Conservation (phyloP, 2,888 invertebrate genomes). For the Andrena dorsata region DNA sequence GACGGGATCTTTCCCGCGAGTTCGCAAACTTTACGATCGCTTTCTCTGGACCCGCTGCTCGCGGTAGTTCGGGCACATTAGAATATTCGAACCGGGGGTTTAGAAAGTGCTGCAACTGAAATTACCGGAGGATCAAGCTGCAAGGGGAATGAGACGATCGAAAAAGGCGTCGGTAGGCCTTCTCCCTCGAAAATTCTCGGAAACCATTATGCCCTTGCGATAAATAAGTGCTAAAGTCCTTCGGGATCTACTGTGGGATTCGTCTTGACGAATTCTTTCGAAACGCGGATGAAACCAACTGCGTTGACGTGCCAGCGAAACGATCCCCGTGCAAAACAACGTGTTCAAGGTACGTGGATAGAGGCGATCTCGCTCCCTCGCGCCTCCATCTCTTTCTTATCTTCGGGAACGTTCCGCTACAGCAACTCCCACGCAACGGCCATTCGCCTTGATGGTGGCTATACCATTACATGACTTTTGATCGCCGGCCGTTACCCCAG, state of each 20-base stretch:
- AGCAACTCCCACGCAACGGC: conserved; percentile 75
- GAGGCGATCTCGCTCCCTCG: conserved; percentile 41
- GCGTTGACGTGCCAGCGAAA: conserved; percentile 52
- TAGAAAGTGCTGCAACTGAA: conserved; percentile 1
- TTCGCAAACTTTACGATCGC: conserved; percentile 38
- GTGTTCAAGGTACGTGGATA: conserved; percentile 24
- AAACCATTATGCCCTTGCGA: no score
- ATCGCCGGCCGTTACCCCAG: conserved; percentile 78
- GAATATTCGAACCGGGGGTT: not conserved
- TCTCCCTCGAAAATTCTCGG: no score
- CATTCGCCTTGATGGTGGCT: conserved; percentile 77
- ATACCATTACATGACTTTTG: conserved; percentile 82
- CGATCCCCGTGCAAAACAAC: conserved; percentile 49
- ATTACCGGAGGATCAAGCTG: no score
- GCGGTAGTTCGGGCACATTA: not conserved
- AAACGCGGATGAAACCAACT: not conserved
- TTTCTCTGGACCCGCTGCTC: not conserved
- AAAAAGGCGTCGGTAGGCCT: no score
- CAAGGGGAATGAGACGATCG: no score
- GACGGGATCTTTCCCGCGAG: conserved; percentile 42
- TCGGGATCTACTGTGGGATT: not conserved
- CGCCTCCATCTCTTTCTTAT: conserved; percentile 44
- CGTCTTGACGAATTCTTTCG: conserved; percentile 33
- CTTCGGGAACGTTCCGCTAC: conserved; percentile 64
- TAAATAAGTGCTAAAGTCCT: no score